phyloP scores from a whole-genome alignment of 2,888 invertebrate species.

The Muschampia plurimacula region DNA sequence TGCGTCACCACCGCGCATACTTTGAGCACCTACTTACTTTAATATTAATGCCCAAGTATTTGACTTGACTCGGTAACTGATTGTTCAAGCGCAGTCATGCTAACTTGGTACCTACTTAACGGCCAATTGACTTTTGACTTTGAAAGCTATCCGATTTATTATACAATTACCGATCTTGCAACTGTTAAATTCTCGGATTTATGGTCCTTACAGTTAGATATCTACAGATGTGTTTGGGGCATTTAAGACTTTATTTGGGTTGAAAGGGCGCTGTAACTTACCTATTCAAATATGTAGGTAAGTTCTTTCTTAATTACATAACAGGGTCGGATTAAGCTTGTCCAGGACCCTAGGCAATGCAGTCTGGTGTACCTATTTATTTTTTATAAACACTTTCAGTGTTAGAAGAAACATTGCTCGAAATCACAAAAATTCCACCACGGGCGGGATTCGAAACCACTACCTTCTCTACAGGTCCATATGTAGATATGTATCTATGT shows the following conservation, averaged over 20 bases:
- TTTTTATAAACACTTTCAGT: too few relatives aligned
- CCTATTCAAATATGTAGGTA: neutral
- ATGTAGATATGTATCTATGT: too few relatives aligned
- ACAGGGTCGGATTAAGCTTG: too few relatives aligned
- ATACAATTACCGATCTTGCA: neutral
- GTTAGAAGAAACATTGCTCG: too few relatives aligned
- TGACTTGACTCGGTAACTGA: conserved; percentile 18
- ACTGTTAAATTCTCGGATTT: conserved; percentile 4
- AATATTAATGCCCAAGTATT: conserved; percentile 37
- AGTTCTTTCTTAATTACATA: too few relatives aligned
- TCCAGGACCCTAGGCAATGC: too few relatives aligned
- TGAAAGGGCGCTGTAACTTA: neutral
- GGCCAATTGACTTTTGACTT: conserved; percentile 33
- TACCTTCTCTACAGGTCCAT: too few relatives aligned
- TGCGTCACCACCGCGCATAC: conserved; percentile 31
- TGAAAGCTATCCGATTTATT: conserved; percentile 27
- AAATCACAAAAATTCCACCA: too few relatives aligned
- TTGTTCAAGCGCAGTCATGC: conserved; percentile 30
- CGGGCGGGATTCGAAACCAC: too few relatives aligned
- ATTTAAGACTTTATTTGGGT: conserved; percentile 3
- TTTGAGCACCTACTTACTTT: conserved; percentile 25
- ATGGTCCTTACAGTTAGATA: neutral
- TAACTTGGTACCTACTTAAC: conserved; percentile 21
- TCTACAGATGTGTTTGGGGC: too few relatives aligned
- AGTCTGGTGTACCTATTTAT: too few relatives aligned